phyloP scores from a whole-genome alignment of 1,140 invertebrate genomes.

The Akabosia matsudoensis region DNA sequence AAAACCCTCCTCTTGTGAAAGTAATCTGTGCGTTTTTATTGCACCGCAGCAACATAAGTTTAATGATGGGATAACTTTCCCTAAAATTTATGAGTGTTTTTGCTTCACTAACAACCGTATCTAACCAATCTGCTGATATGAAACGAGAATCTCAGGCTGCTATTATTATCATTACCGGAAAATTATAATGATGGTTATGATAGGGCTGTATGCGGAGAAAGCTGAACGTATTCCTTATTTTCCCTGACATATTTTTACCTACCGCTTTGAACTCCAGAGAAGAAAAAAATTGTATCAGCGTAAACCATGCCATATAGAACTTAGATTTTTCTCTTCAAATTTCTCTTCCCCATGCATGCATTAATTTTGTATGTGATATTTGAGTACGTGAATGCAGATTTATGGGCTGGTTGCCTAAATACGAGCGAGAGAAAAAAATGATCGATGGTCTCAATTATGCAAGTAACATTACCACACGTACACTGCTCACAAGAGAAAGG shows the following conservation, averaged over 20 bases:
- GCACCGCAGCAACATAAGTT: no score
- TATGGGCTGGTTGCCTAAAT: slow-evolving; percentile 1
- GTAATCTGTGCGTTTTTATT: not conserved
- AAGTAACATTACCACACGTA: slow-evolving; percentile 6
- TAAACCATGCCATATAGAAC: no score
- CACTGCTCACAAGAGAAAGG: no score
- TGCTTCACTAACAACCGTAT: no score
- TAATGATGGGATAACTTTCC: no score
- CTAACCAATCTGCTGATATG: no score
- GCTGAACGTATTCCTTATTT: not conserved
- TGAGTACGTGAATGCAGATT: slow-evolving; percentile 17
- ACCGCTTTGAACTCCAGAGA: not conserved
- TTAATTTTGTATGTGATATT: not conserved
- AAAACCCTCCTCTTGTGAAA: no score
- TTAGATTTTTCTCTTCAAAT: not conserved
- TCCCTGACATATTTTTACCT: not conserved
- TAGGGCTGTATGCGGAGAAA: not conserved
- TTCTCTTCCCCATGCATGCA: not conserved
- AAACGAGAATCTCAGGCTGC: slow-evolving; percentile 5
- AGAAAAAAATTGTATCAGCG: not conserved
- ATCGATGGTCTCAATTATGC: slow-evolving; percentile 23
- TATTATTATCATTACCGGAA: slow-evolving; percentile 20
- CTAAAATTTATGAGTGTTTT: no score
- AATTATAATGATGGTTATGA: slow-evolving; percentile 23
- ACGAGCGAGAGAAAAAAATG: slow-evolving; percentile 3